Base-by-base conservation (phyloP, 2,888 invertebrate genomes). In the Tubiluchus corallicola region DNA sequence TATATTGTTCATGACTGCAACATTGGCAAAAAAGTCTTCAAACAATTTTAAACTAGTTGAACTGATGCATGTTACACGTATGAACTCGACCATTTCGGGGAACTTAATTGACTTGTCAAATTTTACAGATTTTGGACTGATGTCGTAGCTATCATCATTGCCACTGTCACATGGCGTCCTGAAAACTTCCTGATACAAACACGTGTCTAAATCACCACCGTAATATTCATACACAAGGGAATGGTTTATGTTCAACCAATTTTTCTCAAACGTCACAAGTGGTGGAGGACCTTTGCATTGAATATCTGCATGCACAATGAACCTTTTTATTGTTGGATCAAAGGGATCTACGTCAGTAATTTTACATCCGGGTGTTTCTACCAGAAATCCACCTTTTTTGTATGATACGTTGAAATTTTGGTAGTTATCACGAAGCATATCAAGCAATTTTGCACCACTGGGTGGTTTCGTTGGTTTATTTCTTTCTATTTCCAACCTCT, bases 341-440 rank as follows among this genome's bases (percentile, higher is more conserved):
- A 55, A 57, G 0, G 60, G 59, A 29, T 60, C 57, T 1, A 58
- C 45, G 38, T 59, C 52, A 1, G 59, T 59, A 21, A 61, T 59
- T 44, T 53, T 54, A 45, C 61, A 61, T 16, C 53, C 49, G 1
- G 54, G 48, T 1, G 58, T 60, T 45, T 60, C 52, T 1, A 61
- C 55, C 2, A 59, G 46, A 42, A 53, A 58, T 13, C 53, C 54
- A 1, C 38, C 29, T 5, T 5, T n/a, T 5, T 9, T n/a, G 29
- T 29, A n/a, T 9, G 9, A 9, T 9, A 29, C 9, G 29, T 29
- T 29, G 29, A 29, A 29, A n/a, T n/a, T n/a, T 29, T 9, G 9
- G 29, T 29, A 29, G 29, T n/a, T 29, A n/a, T 29, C 9, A 9
- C 29, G 9, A 9, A 29, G 29, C 29, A 9, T 9, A 9, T 29